A percentile compares a stretch with the other conserved stretches of the same genome.
Evolutionary conservation across 2,113 vertebrate genomes (phyloP).

Genomic region (Redunca redunca): DNA sequence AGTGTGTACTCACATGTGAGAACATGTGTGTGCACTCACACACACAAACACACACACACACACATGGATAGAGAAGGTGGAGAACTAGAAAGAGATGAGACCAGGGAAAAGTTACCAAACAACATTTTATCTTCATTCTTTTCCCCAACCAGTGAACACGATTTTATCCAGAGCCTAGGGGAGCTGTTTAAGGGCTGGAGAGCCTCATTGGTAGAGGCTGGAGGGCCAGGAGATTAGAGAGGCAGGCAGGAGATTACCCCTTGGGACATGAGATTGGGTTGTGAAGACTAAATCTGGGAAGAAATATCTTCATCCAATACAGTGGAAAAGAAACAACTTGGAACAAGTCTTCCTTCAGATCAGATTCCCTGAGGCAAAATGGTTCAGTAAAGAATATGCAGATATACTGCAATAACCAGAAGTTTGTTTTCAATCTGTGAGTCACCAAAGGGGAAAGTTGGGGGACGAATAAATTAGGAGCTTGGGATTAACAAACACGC

Average conservation of each 20-base stretch:
- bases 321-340: neutral
- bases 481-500: neutral
- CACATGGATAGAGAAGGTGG: fast-evolving
- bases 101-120: neutral
- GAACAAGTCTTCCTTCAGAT: neutral
- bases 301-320: neutral
- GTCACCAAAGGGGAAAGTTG: neutral
- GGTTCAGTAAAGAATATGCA: neutral
- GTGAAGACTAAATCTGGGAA: neutral
- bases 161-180: neutral
- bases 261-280: neutral
- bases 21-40: too few species aligned
- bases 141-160: neutral
- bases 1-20: too few species aligned
- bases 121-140: neutral
- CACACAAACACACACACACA: neutral
- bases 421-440: neutral
- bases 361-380: neutral
- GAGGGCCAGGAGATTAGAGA: fast-evolving
- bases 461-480: neutral
- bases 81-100: neutral
- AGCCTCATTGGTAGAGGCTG: neutral
- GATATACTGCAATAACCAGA: neutral
- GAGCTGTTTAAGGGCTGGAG: too few species aligned
- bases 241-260: neutral